Base-by-base conservation (phyloP, 2,797 vertebrate species). In the Darevskia mixta region DNA sequence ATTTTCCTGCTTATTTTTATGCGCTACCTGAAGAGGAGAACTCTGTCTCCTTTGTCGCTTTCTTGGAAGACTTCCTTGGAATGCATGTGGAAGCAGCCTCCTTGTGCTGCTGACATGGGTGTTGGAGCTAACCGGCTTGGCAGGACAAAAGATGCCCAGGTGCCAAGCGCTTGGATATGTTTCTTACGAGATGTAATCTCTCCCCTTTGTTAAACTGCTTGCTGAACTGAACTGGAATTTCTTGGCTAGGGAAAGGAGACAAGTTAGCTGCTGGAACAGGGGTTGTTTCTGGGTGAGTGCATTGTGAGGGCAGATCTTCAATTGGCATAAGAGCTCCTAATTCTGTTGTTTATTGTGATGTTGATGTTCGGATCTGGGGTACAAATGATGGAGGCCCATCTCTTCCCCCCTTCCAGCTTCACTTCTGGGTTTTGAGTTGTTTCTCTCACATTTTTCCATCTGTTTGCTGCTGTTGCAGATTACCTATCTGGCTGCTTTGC, bases 161-260 rank as follows among this genome's bases (percentile, higher is more conserved):
- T 91, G 84, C 84, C 79, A 88, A 79, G 58, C 35, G 41, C 76
- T 80, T 83, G 75, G 83, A 67, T 64, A 58, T 18, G 29, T 86
- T 86, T 79, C 79, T 67, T 86, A 82, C 20, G 55, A 41, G 79
- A 86, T 82, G 66, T 83, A 86, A 83, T 79, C 58, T 72, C 43
- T 86, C 32, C 55, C 61, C 61, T 86, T 83, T 91, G 79, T 83
- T 86, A 75, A 86, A 78, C 29, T 73, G 69, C 75, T 73, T 86
- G 75, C 81, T 88, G 49, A 75, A 86, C 41, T 79, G 25, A 88
- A 85, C 78, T 89, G 84, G 80, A 83, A 86, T 83, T 86, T 82
- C 71, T 86, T 87, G 87, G 81, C 58, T 83, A 20, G 10, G 35
- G 41, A 79, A 87, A 75, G 71, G 23, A 81, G 79, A 15, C 15